Evolutionary conservation across 2,888 invertebrate genomes (phyloP), one percentile per base, ranked within the genome.

Genomic region (Linyphia triangularis): DNA sequence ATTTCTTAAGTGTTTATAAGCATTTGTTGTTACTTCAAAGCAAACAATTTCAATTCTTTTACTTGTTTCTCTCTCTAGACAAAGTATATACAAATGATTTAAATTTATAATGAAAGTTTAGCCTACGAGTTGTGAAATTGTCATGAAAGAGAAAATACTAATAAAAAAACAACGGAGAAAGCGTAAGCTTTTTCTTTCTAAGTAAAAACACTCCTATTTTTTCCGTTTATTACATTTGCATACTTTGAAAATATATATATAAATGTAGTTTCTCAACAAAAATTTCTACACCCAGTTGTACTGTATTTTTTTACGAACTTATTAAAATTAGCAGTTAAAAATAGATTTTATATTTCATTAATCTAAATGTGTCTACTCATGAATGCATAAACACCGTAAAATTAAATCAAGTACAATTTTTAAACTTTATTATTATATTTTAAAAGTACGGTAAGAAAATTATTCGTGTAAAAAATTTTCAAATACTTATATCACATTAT

Each of bases 201-300:
- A 16, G 7, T n/a, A 72, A 72, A 70, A 72, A 26, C 9, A 19
- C 33, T 30, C 19, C n/a, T 19, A 19, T 33, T 33, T 33, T 73
- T 59, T 30, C 30, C 30, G 59, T 59, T 70, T 73, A 73, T 73
- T 73, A 73, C 73, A 73, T 73, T 73, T 73, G 73, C 73, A 73
- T 73, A 73, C 10, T 33, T 33, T 33, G 9, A 33, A 33, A 33
- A 9, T 33, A 9, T 9, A 33, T 33, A 33, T 59, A 16, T 26
- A 26, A 6, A 26, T 9, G 24, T 5, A 63, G 63, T 63, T 33
- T 33, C 4, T 33, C 33, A 33, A 4, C 9, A 33, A 6, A 33
- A 33, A 33, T 33, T 33, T 4, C 9, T 33, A 6, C 9, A 33
- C 33, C 9, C 33, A 6, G 33, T 33, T 33, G 33, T 33, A 6